These are phyloP conservation scores for Smithornis capensis DNA, from an alignment of 2,113 vertebrate species.

Conservation along the genomic window DNA sequence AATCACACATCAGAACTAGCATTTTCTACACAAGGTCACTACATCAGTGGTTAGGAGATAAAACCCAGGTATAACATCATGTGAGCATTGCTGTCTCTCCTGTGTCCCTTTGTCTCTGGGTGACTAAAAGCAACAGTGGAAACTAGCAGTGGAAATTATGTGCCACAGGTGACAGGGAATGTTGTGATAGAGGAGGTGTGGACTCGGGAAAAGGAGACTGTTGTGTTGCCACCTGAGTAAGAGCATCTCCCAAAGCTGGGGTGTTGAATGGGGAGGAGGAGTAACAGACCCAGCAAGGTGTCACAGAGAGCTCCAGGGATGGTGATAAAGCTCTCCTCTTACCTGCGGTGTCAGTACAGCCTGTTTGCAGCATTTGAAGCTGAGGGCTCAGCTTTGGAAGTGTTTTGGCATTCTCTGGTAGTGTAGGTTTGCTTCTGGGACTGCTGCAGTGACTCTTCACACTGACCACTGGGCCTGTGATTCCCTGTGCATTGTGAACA, in stretches of 20 bases:
- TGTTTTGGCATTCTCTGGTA: fast-evolving
- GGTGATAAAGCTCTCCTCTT: background rate
- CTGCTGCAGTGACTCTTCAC: background rate
- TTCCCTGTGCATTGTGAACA: background rate
- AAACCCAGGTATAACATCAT: background rate
- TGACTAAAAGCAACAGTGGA: background rate
- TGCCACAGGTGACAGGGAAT: too few species aligned
- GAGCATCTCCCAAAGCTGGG: background rate
- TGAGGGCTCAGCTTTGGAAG: background rate
- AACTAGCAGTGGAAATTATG: background rate
- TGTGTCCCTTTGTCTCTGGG: background rate
- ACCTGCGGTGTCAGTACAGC: background rate
- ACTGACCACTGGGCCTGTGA: background rate
- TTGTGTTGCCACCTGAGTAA: fast-evolving
- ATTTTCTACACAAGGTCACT: background rate
- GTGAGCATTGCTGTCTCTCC: background rate
- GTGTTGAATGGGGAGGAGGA: background rate
- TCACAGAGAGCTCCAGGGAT: background rate
- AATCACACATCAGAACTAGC: fast-evolving
- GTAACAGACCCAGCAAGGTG: background rate
- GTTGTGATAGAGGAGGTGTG: background rate
- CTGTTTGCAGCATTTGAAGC: background rate
- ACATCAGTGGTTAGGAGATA: background rate
- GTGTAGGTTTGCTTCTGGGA: background rate
- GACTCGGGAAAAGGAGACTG: background rate